A percentile compares a stretch with the other conserved stretches of the same genome.
Conservation (phyloP, 2,113 vertebrate genomes). For the Nerophis ophidion region DNA sequence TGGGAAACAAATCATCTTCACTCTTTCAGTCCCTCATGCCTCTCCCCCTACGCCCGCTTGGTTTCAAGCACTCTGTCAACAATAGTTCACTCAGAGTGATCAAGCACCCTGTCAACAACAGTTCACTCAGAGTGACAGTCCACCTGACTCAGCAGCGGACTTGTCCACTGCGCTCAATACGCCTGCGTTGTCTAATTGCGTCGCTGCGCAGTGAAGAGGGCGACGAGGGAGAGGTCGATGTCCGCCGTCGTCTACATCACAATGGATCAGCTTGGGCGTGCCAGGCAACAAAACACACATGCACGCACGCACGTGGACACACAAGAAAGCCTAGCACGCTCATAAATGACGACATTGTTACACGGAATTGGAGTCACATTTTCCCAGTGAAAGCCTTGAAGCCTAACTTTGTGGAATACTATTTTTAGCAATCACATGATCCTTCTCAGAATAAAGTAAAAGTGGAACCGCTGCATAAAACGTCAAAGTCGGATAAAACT, state of each 20-base stretch:
- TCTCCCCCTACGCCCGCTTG: slow-evolving; percentile 41
- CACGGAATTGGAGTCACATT: slow-evolving; percentile 14
- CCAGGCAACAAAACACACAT: slow-evolving; percentile 10
- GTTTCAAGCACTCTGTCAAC: slow-evolving; percentile 59
- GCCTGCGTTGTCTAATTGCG: slow-evolving; percentile 27
- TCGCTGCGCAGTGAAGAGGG: slow-evolving; percentile 14
- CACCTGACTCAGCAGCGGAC: slow-evolving; percentile 62
- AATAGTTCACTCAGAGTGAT: slow-evolving; percentile 48
- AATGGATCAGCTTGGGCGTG: not conserved
- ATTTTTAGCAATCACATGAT: not conserved
- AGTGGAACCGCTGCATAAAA: no score
- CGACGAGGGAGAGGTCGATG: slow-evolving; percentile 9
- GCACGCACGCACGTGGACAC: slow-evolving; percentile 3
- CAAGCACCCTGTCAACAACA: slow-evolving; percentile 14
- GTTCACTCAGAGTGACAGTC: slow-evolving; percentile 51
- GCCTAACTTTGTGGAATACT: slow-evolving; percentile 5
- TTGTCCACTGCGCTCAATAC: slow-evolving; percentile 63
- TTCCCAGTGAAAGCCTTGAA: not conserved
- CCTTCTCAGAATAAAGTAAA: not conserved
- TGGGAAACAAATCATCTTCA: slow-evolving; percentile 28
- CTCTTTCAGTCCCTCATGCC: slow-evolving; percentile 8
- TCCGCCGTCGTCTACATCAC: slow-evolving; percentile 41
- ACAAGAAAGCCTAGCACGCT: not conserved
- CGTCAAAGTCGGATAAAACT: no score
- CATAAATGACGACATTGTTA: slow-evolving; percentile 10